Percentiles rank a stretch among this genome's conserved stretches.
Conservation (phyloP, 2,113 vertebrate genomes). For the Ammodytes dubius region DNA sequence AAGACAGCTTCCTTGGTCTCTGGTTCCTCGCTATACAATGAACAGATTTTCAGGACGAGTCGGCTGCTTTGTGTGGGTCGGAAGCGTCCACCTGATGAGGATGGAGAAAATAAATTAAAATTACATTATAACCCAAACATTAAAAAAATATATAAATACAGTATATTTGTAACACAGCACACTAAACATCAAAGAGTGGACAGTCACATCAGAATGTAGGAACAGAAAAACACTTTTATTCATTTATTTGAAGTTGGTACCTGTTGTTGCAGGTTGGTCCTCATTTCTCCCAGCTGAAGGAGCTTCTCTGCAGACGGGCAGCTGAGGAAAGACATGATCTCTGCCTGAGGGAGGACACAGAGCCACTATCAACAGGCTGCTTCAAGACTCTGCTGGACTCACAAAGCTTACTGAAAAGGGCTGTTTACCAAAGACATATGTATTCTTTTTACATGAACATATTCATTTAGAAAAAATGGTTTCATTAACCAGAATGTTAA, state of each 20-base stretch:
- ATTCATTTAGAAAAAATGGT: neutral
- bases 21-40: conserved; percentile 88
- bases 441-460: neutral
- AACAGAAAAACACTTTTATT: neutral
- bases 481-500: neutral
- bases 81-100: conserved; percentile 87
- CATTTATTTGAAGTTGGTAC: conserved; percentile 34
- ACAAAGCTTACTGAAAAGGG: neutral
- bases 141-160: neutral
- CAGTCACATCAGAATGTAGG: neutral
- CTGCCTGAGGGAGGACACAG: conserved; percentile 62
- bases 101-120: neutral
- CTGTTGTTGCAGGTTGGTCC: conserved; percentile 87
- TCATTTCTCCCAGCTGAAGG: conserved; percentile 90
- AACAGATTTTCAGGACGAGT: conserved; percentile 90
- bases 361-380: neutral
- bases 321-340: conserved; percentile 88
- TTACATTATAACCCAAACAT: too few relatives aligned
- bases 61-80: conserved; percentile 88
- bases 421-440: neutral
- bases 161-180: neutral
- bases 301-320: conserved; percentile 92
- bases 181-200: neutral
- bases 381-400: neutral
- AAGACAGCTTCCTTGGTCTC: conserved; percentile 85